phyloP scores from a whole-genome alignment of 2,797 vertebrate genomes.

The Centroberyx gerrardi region DNA sequence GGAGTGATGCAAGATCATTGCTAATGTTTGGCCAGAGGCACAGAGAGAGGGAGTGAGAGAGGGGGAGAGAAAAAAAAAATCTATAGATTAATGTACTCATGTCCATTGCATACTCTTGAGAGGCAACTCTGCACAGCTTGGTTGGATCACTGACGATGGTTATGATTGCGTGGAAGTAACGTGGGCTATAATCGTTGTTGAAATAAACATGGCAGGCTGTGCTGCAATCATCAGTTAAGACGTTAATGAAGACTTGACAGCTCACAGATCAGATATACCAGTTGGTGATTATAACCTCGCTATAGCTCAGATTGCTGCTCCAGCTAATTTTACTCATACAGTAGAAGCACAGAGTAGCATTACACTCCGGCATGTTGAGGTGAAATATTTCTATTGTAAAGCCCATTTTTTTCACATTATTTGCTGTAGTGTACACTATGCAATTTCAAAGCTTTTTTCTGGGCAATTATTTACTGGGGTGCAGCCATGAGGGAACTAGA shows the following conservation, averaged over 20 bases:
- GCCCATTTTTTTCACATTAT: slow-evolving; percentile 13
- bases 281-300: slow-evolving; percentile 42
- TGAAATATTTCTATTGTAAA: slow-evolving; percentile 39
- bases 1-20: slow-evolving; percentile 51
- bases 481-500: slow-evolving; percentile 12
- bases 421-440: slow-evolving; percentile 25
- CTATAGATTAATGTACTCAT: slow-evolving; percentile 61
- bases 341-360: slow-evolving; percentile 35
- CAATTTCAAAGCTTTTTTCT: slow-evolving; percentile 17
- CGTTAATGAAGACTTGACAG: slow-evolving; percentile 73
- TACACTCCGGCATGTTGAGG: slow-evolving; percentile 35
- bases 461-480: slow-evolving; percentile 20
- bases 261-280: slow-evolving; percentile 56
- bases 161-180: slow-evolving; percentile 50
- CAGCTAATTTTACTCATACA: slow-evolving; percentile 64
- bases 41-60: slow-evolving; percentile 29
- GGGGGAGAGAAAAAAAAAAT: slow-evolving; percentile 21
- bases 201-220: slow-evolving; percentile 62
- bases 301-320: slow-evolving; percentile 60
- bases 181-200: slow-evolving; percentile 59
- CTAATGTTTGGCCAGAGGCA: slow-evolving; percentile 63
- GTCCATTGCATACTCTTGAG: slow-evolving; percentile 36
- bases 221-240: slow-evolving; percentile 75
- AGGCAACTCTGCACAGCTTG: slow-evolving; percentile 45
- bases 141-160: slow-evolving; percentile 51